Percentiles rank a stretch among this genome's conserved stretches.
Evolutionary conservation across 2,113 vertebrate species (phyloP).

Genomic region (Pontoporia blainvillei): DNA sequence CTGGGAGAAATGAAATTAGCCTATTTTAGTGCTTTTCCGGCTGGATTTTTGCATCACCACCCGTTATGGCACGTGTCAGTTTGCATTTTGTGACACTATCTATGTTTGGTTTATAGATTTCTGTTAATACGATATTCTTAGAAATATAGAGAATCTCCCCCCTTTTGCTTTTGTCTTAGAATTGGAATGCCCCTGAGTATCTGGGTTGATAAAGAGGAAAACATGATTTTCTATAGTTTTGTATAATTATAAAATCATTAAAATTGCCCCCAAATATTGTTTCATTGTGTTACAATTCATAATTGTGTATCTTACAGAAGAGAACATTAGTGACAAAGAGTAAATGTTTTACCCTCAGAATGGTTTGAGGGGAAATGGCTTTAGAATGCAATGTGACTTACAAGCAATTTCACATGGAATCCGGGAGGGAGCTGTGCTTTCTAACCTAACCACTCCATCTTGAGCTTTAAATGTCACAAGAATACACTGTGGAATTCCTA

Average conservation of each 20-base stretch:
- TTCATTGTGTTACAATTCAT: constrained; percentile 67
- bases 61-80: constrained; percentile 75
- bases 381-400: constrained; percentile 60
- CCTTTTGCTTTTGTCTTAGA: constrained; percentile 42
- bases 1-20: constrained; percentile 84
- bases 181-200: constrained; percentile 54
- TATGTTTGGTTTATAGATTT: constrained; percentile 73
- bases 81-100: constrained; percentile 78
- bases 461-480: constrained; percentile 75
- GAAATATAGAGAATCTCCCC: constrained; percentile 48
- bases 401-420: constrained; percentile 66
- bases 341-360: constrained; percentile 55
- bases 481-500: constrained; percentile 76
- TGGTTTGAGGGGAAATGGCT: constrained; percentile 53
- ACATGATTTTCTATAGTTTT: constrained; percentile 65
- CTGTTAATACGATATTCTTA: constrained; percentile 61
- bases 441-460: constrained; percentile 70
- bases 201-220: constrained; percentile 57
- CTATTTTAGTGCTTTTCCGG: constrained; percentile 80
- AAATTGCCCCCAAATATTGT: constrained; percentile 67
- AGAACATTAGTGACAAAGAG: constrained; percentile 52
- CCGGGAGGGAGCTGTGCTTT: constrained; percentile 60
- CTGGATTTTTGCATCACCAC: constrained; percentile 74
- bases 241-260: constrained; percentile 75
- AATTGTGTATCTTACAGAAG: constrained; percentile 46